These are phyloP conservation scores for Scaptomyza parva DNA, from an alignment of 2,888 invertebrate species.

Conservation along the genomic window DNA sequence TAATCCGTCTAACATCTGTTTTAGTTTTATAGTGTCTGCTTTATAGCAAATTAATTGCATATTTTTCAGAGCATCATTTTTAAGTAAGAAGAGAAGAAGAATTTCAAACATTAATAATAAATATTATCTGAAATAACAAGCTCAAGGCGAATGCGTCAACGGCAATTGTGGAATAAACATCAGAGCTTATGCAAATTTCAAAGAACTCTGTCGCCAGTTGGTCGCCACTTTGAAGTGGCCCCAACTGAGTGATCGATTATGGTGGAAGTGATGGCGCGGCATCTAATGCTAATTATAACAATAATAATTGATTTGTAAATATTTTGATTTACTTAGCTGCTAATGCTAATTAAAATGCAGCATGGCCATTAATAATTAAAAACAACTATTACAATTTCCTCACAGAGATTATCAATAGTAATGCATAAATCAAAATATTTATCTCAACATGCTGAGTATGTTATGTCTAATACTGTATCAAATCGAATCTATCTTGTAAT, in stretches of 20 bases:
- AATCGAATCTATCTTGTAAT: background rate
- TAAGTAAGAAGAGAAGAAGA: conserved; percentile 1
- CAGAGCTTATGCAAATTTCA: conserved; percentile 47
- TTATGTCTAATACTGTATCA: background rate
- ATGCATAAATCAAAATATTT: conserved; percentile 31
- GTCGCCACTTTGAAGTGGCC: conserved; percentile 50
- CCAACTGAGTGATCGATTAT: conserved; percentile 76
- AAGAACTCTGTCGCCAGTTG: conserved; percentile 39
- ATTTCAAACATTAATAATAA: conserved; percentile 14
- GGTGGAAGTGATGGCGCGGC: conserved; percentile 63
- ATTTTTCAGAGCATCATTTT: background rate
- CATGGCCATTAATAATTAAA: conserved; percentile 49
- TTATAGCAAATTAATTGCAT: background rate
- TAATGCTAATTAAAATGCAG: conserved; percentile 63
- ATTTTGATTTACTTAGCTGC: conserved; percentile 67
- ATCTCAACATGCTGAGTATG: conserved; percentile 20
- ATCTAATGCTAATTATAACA: conserved; percentile 65
- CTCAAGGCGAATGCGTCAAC: conserved; percentile 23
- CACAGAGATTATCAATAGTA: background rate
- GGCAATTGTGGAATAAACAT: conserved; percentile 50
- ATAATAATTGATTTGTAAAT: conserved; percentile 78
- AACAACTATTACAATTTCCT: conserved; percentile 20
- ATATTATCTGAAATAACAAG: background rate
- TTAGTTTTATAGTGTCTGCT: background rate
- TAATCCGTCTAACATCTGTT: background rate